Base-by-base conservation (phyloP, 2,797 vertebrate genomes). In the Chlorospingus flavigularis region DNA sequence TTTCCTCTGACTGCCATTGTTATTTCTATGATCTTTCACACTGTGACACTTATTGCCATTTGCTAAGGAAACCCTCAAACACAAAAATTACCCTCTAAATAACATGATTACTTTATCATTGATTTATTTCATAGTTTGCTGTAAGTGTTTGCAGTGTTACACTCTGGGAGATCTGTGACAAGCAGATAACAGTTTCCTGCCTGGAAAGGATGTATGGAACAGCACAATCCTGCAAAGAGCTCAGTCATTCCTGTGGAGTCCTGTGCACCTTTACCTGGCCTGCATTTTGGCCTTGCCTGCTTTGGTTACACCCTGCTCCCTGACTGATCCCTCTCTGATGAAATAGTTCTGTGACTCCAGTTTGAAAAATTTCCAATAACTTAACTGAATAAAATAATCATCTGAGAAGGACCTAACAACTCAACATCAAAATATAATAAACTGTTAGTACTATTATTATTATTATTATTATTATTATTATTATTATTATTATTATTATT, bases 51-150 rank as follows among this genome's bases (percentile, higher is more conserved):
- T 85, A 73, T 14, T 90, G 67, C 53, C 33, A 47, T 94, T 95
- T 96, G 65, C 71, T 86, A 66, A 81, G 68, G 73, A 94, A 96
- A 90, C 37, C 45, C 67, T 89, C 67, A 90, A 91, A 94, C 60
- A 78, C 67, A 85, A 85, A 95, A 92, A 94, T 68, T 92, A 58
- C 65, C 43, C 72, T 90, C 62, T 94, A 81, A 94, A 95, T 91
- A 75, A 76, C 51, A n/a, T 62, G 83, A 92, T 95, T 94, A 70
- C 31, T 7, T 96, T 96, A 88, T 87, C 88, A 94, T 95, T 81
- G 96, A 94, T 96, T 95, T 87, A 84, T 90, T 92, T 92, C 23
- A 28, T 86, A 70, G 51, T 87, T 92, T 92, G 23, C 61, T 82
- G 14, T 84, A 75, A 88, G 30, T 39, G 37, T 70, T 91, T 45